Evolutionary conservation across 2,797 vertebrate species (phyloP).

Genomic region (Propithecus deckenii): DNA sequence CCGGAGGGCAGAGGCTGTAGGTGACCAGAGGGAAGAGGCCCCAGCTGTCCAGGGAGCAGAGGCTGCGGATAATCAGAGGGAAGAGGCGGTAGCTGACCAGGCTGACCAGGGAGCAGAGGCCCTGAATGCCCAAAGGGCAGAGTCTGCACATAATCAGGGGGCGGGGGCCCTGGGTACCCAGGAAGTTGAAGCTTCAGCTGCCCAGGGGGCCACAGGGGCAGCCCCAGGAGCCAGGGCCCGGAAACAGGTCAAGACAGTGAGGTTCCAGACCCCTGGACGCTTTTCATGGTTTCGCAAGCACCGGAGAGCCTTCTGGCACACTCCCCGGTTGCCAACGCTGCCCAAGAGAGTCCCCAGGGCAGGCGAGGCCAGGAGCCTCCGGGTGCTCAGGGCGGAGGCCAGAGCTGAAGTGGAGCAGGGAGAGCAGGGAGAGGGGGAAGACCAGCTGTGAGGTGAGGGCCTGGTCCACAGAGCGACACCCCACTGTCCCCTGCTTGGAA

Average conservation of each 20-base stretch:
- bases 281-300: constrained; percentile 56
- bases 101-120: not conserved
- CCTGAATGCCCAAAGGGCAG: not conserved
- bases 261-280: constrained; percentile 70
- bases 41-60: not conserved
- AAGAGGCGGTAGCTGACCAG: not conserved
- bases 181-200: not conserved
- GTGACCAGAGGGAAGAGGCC: not conserved
- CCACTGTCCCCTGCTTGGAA: not conserved
- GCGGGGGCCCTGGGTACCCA: not conserved
- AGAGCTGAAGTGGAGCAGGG: not conserved
- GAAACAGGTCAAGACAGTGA: constrained; percentile 75
- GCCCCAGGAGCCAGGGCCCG: not conserved
- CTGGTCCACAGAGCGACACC: not conserved
- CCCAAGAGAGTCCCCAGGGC: constrained; percentile 58
- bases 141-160: not conserved
- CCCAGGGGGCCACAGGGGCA: not conserved
- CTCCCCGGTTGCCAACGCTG: constrained; percentile 39
- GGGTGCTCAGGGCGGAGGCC: constrained; percentile 55
- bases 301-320: constrained; percentile 59
- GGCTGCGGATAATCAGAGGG: not conserved
- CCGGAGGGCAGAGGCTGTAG: not conserved
- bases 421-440: constrained; percentile 30
- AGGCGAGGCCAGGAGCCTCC: constrained; percentile 53
- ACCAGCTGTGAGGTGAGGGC: constrained; percentile 39